Conservation (phyloP, 2,113 vertebrate species). For the Atherinomorus stipes region DNA sequence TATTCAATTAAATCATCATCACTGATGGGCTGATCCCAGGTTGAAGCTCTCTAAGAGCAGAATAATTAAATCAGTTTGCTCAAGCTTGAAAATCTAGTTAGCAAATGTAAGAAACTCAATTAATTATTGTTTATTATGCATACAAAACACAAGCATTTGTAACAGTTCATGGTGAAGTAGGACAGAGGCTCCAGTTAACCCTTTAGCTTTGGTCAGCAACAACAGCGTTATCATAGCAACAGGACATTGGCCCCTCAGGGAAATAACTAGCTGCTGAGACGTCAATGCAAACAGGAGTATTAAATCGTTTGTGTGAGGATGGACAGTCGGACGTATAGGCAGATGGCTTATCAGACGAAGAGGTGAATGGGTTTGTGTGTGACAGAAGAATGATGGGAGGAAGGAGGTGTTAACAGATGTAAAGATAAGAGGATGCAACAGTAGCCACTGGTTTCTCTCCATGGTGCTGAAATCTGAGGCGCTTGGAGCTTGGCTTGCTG, state of each 20-base stretch:
- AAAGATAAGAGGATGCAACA: conserved; percentile 13
- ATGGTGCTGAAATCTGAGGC: conserved; percentile 58
- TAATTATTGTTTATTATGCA: neutral
- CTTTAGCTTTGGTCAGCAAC: neutral
- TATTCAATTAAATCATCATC: neutral
- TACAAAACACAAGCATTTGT: neutral
- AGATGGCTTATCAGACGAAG: conserved; percentile 29
- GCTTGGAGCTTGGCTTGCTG: neutral
- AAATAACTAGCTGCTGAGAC: neutral
- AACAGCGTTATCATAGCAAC: conserved; percentile 38
- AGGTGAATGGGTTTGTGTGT: conserved; percentile 35
- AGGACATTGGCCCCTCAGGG: conserved; percentile 3
- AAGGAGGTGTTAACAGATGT: conserved; percentile 7
- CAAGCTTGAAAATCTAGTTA: neutral
- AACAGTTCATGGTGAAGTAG: neutral
- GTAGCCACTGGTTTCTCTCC: conserved; percentile 47
- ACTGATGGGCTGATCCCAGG: neutral
- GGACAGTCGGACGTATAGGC: conserved; percentile 15
- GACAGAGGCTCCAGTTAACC: conserved; percentile 1
- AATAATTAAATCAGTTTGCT: neutral
- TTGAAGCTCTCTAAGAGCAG: neutral
- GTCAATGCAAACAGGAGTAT: neutral
- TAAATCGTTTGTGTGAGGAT: neutral
- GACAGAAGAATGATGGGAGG: conserved; percentile 18
- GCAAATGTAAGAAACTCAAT: neutral